Evolutionary conservation across 1,140 invertebrate genomes (phyloP).

Genomic region (Leptinotarsa lineolata): DNA sequence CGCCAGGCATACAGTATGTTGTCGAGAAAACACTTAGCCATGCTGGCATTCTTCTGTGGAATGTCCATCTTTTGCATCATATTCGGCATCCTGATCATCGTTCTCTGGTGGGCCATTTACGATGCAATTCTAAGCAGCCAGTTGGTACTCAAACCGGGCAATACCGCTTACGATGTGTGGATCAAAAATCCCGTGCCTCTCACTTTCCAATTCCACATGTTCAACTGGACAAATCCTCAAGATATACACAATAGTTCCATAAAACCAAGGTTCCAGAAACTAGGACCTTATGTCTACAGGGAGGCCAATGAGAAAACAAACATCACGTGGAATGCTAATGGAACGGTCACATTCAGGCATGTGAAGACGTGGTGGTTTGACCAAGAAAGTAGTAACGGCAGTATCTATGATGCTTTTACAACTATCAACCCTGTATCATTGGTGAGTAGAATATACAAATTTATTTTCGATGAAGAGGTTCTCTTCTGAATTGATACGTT

Average conservation of each 20-base stretch:
- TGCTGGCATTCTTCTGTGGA: not conserved
- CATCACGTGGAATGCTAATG: constrained; percentile 63
- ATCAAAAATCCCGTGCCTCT: constrained; percentile 43
- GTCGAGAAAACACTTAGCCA: not conserved
- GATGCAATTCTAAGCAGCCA: constrained; percentile 33
- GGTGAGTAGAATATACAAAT: constrained; percentile 63
- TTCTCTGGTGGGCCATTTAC: constrained; percentile 36
- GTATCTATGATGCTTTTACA: constrained; percentile 58
- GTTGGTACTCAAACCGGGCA: constrained; percentile 31
- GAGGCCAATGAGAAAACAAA: constrained; percentile 73
- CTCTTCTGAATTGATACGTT: too few relatives aligned
- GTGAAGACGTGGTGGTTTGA: constrained; percentile 79
- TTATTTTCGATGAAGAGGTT: too few relatives aligned
- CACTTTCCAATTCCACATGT: constrained; percentile 71
- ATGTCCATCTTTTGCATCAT: constrained; percentile 31
- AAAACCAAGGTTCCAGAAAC: constrained; percentile 51
- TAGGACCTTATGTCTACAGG: constrained; percentile 74
- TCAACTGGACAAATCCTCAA: constrained; percentile 83
- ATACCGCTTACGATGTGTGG: constrained; percentile 35
- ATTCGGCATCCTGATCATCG: constrained; percentile 36
- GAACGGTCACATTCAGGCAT: constrained; percentile 79
- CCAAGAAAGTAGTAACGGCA: constrained; percentile 61
- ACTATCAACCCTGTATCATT: constrained; percentile 82
- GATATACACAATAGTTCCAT: constrained; percentile 55
- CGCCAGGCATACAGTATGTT: not conserved